Conservation (phyloP, 2,888 invertebrate species). For the Odontocolon sp. region DNA sequence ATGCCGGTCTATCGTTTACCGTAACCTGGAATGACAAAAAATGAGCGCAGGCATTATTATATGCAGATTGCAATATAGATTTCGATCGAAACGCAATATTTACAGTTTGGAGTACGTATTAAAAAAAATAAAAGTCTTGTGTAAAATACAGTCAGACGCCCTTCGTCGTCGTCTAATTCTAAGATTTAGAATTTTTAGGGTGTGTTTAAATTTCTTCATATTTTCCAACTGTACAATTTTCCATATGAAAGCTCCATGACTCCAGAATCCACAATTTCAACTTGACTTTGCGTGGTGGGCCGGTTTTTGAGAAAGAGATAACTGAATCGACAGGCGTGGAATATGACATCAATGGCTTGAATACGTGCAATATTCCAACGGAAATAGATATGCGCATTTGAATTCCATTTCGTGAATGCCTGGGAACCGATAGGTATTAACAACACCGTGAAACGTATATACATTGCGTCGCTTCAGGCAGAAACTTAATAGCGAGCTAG, state of each 20-base stretch:
- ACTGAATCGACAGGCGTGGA: slow-evolving; percentile 13
- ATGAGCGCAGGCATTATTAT: neutral
- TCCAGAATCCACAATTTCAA: too few species aligned
- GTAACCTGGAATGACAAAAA: slow-evolving; percentile 75
- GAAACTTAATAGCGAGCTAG: slow-evolving; percentile 35
- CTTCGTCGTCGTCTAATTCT: too few species aligned
- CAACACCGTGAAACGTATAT: slow-evolving; percentile 2
- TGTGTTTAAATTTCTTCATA: too few species aligned
- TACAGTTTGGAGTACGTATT: too few species aligned
- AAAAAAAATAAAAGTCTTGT: too few species aligned
- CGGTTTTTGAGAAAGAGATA: slow-evolving; percentile 15
- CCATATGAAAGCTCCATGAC: too few species aligned
- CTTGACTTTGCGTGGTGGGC: neutral
- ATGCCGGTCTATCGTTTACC: slow-evolving; percentile 80
- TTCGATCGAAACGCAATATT: too few species aligned
- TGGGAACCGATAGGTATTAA: slow-evolving; percentile 22
- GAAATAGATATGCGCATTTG: slow-evolving; percentile 12
- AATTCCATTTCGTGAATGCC: slow-evolving; percentile 26
- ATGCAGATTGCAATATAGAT: neutral
- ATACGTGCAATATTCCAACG: neutral
- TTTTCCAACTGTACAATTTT: too few species aligned
- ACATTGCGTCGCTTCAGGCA: slow-evolving; percentile 14
- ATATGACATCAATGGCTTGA: slow-evolving; percentile 9
- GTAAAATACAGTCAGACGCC: too few species aligned
- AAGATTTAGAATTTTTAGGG: too few species aligned